Evolutionary conservation across 2,113 vertebrate genomes (phyloP), one percentile per base, ranked within the genome.

Genomic region (Phylloscopus trochilus): DNA sequence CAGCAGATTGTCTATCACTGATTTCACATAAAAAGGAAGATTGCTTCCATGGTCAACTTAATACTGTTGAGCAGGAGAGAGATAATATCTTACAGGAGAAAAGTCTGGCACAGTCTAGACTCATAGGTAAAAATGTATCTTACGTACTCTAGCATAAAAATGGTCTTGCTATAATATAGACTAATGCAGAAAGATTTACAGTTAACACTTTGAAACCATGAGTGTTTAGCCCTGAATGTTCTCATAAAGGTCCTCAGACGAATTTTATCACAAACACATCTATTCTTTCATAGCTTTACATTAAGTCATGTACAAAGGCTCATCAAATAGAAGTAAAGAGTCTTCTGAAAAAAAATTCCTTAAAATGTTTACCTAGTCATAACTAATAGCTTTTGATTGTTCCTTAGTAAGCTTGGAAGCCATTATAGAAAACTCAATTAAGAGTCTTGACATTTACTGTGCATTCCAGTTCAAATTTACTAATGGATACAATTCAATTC

Each of bases 381-480:
- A 98, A 96, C 96, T 97, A 98, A 98, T 97, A 97, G 97, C 96
- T 98, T 98, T 96, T 97, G 96, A 97, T 97, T 96, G 97, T 98
- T 98, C 95, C 93, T 97, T 97, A 95, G 97, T 97, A 97, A 97
- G 89, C 91, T 97, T 94, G 96, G 96, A 97, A 97, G 86, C 88
- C 95, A 97, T 98, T 98, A 96, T 76, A 96, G 94, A 97, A 97
- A 97, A 83, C 43, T 13, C 97, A 97, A 93, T 98, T 98, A 98
- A 97, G 96, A 98, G 95, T 96, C 96, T 98, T 98, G 97, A 98
- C 97, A 98, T 98, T 98, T 97, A 97, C 95, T 97, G 89, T 93
- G 94, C 51, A 88, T 96, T 97, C 93, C 96, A 97, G 92, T 95
- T 97, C 96, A 96, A 97, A 97, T 97, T 97, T 94, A 93, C 97